Evolutionary conservation across 2,888 invertebrate genomes (phyloP), one percentile per base, ranked within the genome.

Genomic region (Matsumyia berberina): DNA sequence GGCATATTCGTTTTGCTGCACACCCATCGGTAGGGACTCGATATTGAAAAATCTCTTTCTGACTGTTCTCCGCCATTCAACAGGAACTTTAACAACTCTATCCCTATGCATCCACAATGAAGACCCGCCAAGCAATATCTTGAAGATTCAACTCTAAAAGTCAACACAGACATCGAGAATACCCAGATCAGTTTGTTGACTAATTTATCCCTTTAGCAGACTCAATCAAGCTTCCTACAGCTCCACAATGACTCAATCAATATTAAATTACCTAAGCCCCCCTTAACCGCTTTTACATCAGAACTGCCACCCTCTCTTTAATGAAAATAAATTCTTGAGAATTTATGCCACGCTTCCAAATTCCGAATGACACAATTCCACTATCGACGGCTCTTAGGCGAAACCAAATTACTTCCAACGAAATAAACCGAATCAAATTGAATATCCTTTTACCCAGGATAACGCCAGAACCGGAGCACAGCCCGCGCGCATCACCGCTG

Each of bases 361-460:
- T 62, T 70, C 51, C 35, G 55, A 64, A 60, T 49, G 70, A 53
- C 51, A 64, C 42, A 64, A 77, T 64, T 51, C 9, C 46, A 46
- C 70, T 31, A 70, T 58, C 57, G 76, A 55, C 70, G 39, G 49
- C 66, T 49, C 49, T 69, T 35, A 67, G 51, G 12, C 29, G 46
- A 55, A 78, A 73, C 62, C 46, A 73, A 79, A 78, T 83, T 83
- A 83, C 83, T 83, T 83, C 79, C 79, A 83, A 79, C 69, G 67
- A 79, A 83, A 79, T 83, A 83, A 79, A 78, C 79, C 57, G 67
- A 83, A 79, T 83, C 67, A 73, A 83, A 83, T 83, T 83, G 79
- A 83, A 83, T 83, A 83, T 83, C 83, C 78, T 79, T 83, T 73
- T 58, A 42, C 72, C 39, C 58, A 42, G 39, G n/a, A n/a, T n/a